Base-by-base conservation (phyloP, 2,113 vertebrate species). In the Xiphias gladius region DNA sequence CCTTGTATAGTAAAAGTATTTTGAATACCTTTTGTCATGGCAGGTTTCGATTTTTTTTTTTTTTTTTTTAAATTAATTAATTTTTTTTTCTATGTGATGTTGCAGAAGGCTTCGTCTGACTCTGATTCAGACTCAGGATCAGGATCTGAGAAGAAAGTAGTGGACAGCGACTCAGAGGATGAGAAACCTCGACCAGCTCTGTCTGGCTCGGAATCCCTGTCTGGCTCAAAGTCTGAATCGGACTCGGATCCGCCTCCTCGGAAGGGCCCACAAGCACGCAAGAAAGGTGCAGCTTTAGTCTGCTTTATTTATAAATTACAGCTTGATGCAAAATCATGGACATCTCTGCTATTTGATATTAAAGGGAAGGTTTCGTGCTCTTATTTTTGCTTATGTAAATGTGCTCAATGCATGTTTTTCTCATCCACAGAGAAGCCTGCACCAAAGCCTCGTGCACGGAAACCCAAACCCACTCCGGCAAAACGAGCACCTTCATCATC, bases 201-300 rank as follows among this genome's bases (percentile, higher is more conserved):
- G 62, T 95, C 95, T 7, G 95, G 94, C 37, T 96, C 95, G 4
- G 95, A 95, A 80, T 95, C 96, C 17, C 88, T 93, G 73, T 94
- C 96, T 14, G 95, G 94, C 74, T 97, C 98, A 7, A 92, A 95
- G 75, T 94, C 96, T 1, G 95, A 96, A 28, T 97, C 98, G 0
- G 97, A 99, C 69, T 98, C 97, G 0, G 97, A 99, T 0, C 93
- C 97, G 17, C 97, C 98, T 0, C 95, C 96, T 16, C 96, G 95
- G 79, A 99, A 99, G 65, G 93, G 93, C 5, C 91, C 94, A 0
- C 95, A 96, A 69, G 93, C 94, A 75, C 93, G 97, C 77, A 99
- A 98, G 88, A 97, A 97, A 95, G 97, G 97, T 98, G 84, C 84
- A 35, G 26, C 14, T 73, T 19, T 4, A 63, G 6, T 61, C 8